A percentile compares a stretch with the other conserved stretches of the same genome.
Conservation (phyloP, 2,888 invertebrate species). For the Resseliella maxima region DNA sequence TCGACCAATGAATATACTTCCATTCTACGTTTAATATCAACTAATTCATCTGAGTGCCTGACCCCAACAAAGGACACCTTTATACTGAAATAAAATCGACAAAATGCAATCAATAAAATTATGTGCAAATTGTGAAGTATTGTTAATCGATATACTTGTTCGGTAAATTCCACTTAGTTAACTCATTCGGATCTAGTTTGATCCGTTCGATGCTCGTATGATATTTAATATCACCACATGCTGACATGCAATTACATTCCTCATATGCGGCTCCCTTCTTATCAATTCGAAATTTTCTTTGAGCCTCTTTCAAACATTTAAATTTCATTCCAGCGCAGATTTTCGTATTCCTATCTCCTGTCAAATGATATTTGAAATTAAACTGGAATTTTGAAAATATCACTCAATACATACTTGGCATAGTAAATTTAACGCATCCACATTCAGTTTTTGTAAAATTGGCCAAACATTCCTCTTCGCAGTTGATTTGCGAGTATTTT, state of each 20-base stretch:
- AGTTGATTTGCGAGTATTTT: slow-evolving; percentile 78
- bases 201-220: slow-evolving; percentile 56
- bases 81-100: too few relatives aligned
- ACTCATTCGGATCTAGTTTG: too few relatives aligned
- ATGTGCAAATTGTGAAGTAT: too few relatives aligned
- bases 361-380: slow-evolving; percentile 63
- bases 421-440: slow-evolving; percentile 77
- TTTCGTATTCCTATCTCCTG: too few relatives aligned
- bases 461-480: slow-evolving; percentile 76
- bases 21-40: too few relatives aligned
- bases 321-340: too few relatives aligned
- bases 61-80: too few relatives aligned
- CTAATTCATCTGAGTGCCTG: too few relatives aligned
- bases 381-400: neutral
- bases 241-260: slow-evolving; percentile 71
- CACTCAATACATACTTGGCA: slow-evolving; percentile 69
- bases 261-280: slow-evolving; percentile 63
- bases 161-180: too few relatives aligned
- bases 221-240: slow-evolving; percentile 56
- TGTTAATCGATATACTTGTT: too few relatives aligned
- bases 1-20: too few relatives aligned
- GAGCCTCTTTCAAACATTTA: slow-evolving; percentile 66
- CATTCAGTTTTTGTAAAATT: slow-evolving; percentile 75
- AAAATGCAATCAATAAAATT: too few relatives aligned
- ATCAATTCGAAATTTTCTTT: slow-evolving; percentile 64